Evolutionary conservation across 2,888 invertebrate species (phyloP), one percentile per base, ranked within the genome.

Genomic region (Plagodis dolabraria): DNA sequence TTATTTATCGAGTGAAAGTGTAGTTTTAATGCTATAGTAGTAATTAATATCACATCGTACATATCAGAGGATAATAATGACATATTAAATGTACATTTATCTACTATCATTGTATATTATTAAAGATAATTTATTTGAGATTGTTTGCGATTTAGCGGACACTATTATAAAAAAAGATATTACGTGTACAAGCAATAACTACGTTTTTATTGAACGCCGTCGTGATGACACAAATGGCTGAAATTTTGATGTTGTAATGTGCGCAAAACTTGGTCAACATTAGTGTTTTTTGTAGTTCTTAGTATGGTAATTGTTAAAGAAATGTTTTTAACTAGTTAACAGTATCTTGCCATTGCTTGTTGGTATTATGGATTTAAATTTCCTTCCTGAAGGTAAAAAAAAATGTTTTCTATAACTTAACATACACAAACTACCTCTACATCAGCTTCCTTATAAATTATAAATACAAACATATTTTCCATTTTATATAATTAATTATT

Each of bases 101-200:
- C 58, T 52, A 67, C 48, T 43, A 55, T 63, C 50, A 46, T 68
- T 65, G 66, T 70, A 70, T 62, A 67, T 65, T 64, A 65, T 55
- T 47, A 45, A 52, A 36, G 44, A 53, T 62, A 53, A 46, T 54
- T 64, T 83, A 86, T 84, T 85, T 86, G 76, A 82, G 77, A 90
- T 91, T 81, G 80, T 91, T 92, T 91, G 92, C 90, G 83, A 79
- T 83, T 78, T 82, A 85, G 87, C 82, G 82, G 80, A 87, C 83
- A 82, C 70, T 76, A 58, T 68, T 69, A 70, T 71, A 67, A 69
- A 74, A 79, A 60, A 60, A 63, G 84, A 86, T 80, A 90, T 88
- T 91, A 92, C 92, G 92, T 92, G 92, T 92, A 92, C 85, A 92
- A 92, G 92, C 92, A 92, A 92, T 92, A 92, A 92, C 48, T 85